Evolutionary conservation across 2,797 vertebrate species (phyloP).

Genomic region (Galaxias olidus): DNA sequence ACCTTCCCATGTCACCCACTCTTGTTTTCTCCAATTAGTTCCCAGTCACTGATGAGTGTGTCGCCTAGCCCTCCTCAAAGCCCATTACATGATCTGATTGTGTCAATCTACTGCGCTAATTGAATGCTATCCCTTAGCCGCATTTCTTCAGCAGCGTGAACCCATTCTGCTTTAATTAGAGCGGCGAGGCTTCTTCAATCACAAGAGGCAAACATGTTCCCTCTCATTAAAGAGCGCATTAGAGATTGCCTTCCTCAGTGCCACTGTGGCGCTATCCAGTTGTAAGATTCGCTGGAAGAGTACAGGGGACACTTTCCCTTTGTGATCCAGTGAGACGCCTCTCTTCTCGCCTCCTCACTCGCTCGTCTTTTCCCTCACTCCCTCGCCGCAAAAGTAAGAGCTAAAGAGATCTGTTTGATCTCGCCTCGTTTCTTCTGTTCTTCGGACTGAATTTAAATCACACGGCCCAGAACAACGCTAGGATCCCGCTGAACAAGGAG

Average conservation of each 20-base stretch:
- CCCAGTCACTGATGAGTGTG: constrained; percentile 45
- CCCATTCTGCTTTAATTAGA: constrained; percentile 73
- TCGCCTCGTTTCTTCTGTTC: constrained; percentile 69
- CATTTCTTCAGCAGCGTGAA: constrained; percentile 66
- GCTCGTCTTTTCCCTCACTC: constrained; percentile 31
- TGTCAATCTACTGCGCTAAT: constrained; percentile 70
- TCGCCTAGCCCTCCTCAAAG: constrained; percentile 49
- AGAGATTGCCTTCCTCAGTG: constrained; percentile 70
- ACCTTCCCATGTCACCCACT: background rate
- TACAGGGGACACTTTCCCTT: constrained; percentile 62
- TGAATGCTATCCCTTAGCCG: constrained; percentile 66
- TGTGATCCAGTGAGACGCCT: constrained; percentile 68
- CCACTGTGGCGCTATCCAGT: constrained; percentile 69
- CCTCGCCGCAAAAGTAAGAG: constrained; percentile 64
- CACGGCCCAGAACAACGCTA: constrained; percentile 72
- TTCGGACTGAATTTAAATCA: constrained; percentile 73
- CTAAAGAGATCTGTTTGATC: constrained; percentile 77
- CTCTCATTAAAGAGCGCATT: constrained; percentile 76
- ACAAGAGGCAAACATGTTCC: constrained; percentile 76
- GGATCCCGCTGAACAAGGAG: constrained; percentile 59
- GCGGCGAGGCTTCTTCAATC: constrained; percentile 66
- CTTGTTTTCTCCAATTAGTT: constrained; percentile 23
- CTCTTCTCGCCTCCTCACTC: constrained; percentile 47
- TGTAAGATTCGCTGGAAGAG: constrained; percentile 68
- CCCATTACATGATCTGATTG: constrained; percentile 64